Evolutionary conservation across 2,888 invertebrate species (phyloP), one percentile per base, ranked within the genome.

Genomic region (Drosophila formosana): DNA sequence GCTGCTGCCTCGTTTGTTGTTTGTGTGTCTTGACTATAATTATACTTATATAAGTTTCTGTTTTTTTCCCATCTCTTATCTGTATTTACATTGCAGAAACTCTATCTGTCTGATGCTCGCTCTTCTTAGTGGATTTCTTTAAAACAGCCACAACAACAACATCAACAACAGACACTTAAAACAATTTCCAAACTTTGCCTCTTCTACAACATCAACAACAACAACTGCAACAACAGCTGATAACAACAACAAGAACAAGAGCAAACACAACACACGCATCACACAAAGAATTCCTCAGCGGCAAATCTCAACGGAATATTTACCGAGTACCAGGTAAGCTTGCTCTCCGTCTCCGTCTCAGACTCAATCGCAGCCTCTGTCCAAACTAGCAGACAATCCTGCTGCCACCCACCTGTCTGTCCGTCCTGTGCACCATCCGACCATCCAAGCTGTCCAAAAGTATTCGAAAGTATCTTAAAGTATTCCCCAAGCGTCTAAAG

Each of bases 81-180:
- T 70, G 25, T 67, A 47, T 76, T 69, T 82, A 66, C 57, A 65
- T 87, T 83, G 69, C 86, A 83, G 83, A 56, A 85, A 75, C 75
- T 77, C 77, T 77, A 72, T 79, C 77, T 78, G 74, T 82, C 80
- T 82, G 77, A 77, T 73, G 88, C 88, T 79, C 70, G 76, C 77
- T 79, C 75, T 79, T 77, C 80, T 77, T 79, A 62, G 85, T 66
- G 88, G 88, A 88, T 70, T 79, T 79, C 85, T 79, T 72, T 82
- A 75, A 85, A 71, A 62, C 39, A 41, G 60, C 64, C 64, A 68
- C 60, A 78, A 68, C 34, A 51, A 70, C 69, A 78, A 61, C 52
- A 65, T 18, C 18, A 18, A 67, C 62, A 55, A 60, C 30, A 37
- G 37, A 58, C 47, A 57, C 70, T 52, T 37, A 28, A 28, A 57